These are phyloP conservation scores for Calliphora vomitoria DNA, from an alignment of 2,888 invertebrate species.

Conservation along the genomic window DNA sequence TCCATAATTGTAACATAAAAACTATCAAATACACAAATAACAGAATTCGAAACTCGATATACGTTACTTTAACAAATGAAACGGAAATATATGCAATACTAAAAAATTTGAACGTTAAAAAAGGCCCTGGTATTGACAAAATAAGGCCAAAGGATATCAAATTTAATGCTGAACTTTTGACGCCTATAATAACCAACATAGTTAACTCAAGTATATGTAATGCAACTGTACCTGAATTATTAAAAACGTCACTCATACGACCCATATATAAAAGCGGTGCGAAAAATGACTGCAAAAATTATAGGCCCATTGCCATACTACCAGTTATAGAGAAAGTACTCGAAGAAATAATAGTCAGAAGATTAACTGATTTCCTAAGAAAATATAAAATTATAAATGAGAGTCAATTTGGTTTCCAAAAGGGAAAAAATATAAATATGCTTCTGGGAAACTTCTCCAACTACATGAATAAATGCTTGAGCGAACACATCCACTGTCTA, in stretches of 20 bases:
- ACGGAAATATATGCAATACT: slow-evolving; percentile 43
- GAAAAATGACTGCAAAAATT: slow-evolving; percentile 7
- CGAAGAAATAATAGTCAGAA: slow-evolving; percentile 51
- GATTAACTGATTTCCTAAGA: slow-evolving; percentile 18
- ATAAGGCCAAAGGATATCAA: slow-evolving; percentile 45
- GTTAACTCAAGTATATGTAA: not conserved
- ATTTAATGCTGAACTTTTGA: not conserved
- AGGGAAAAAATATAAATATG: not conserved
- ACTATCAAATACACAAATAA: not conserved
- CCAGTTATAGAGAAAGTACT: slow-evolving; percentile 37
- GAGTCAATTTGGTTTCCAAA: slow-evolving; percentile 27
- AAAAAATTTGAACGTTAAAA: slow-evolving; percentile 7
- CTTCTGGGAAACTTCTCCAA: not conserved
- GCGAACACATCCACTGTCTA: not conserved
- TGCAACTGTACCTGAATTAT: not conserved
- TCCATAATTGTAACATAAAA: slow-evolving; percentile 32
- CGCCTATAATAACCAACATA: not conserved
- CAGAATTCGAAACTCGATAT: slow-evolving; percentile 9
- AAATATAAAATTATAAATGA: slow-evolving; percentile 29
- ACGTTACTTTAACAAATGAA: slow-evolving; percentile 11
- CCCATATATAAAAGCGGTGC: not conserved
- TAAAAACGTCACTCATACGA: not conserved
- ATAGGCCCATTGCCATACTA: slow-evolving; percentile 11
- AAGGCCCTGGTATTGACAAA: slow-evolving; percentile 15
- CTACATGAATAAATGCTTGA: not conserved